A percentile compares a stretch with the other conserved stretches of the same genome.
phyloP scores from a whole-genome alignment of 1,140 invertebrate species.

The Drosophila watanabei region DNA sequence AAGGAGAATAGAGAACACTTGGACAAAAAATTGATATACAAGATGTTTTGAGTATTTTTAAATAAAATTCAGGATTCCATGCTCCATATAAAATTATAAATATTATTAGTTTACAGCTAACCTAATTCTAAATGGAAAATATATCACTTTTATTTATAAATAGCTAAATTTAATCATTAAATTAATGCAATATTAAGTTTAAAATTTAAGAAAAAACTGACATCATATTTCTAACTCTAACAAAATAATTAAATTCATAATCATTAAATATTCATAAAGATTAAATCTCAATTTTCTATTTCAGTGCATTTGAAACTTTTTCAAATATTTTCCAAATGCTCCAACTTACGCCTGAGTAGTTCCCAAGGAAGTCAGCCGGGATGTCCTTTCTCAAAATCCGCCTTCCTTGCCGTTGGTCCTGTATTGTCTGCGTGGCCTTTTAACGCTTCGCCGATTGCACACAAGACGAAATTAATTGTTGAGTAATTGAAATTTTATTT shows the following conservation, averaged over 20 bases:
- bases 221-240: no score
- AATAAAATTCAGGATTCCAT: no score
- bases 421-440: slow-evolving; percentile 51
- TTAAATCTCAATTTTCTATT: no score
- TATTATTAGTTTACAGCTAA: no score
- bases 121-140: no score
- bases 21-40: background rate
- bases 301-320: slow-evolving; percentile 32
- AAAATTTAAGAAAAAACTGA: no score
- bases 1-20: slow-evolving; percentile 15
- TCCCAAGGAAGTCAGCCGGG: slow-evolving; percentile 45
- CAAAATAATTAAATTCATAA: no score
- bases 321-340: slow-evolving; percentile 43
- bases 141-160: no score
- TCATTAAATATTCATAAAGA: no score
- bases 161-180: no score
- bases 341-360: slow-evolving; percentile 63
- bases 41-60: background rate
- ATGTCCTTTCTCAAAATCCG: slow-evolving; percentile 44
- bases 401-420: slow-evolving; percentile 4
- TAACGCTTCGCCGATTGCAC: slow-evolving; percentile 78
- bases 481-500: slow-evolving; percentile 86
- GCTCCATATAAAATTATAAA: no score
- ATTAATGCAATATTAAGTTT: no score
- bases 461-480: slow-evolving; percentile 85